Evolutionary conservation across 2,797 vertebrate species (phyloP).

Genomic region (Hippoglossus hippoglossus): DNA sequence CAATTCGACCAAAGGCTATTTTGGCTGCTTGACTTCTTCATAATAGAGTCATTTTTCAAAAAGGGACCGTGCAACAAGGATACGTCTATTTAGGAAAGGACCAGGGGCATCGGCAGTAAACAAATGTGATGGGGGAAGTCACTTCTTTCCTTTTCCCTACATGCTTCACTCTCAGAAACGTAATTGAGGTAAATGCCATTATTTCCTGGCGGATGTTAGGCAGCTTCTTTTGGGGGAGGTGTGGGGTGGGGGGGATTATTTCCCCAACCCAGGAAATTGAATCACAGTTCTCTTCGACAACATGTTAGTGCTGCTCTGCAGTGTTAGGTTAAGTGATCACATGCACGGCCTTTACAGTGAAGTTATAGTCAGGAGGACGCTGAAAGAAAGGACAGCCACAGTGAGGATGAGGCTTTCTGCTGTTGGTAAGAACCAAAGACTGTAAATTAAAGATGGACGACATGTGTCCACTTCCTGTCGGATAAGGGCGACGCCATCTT

Average conservation of each 20-base stretch:
- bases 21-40: conserved; percentile 50
- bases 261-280: background rate
- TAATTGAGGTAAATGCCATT: background rate
- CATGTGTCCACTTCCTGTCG: too few species aligned
- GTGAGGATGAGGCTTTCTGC: too few species aligned
- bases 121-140: conserved; percentile 33
- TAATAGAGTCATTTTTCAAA: conserved; percentile 69
- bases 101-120: conserved; percentile 50
- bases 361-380: too few species aligned
- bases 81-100: conserved; percentile 57
- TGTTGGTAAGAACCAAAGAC: too few species aligned
- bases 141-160: background rate
- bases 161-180: background rate
- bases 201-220: background rate
- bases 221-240: background rate
- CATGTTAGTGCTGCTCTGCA: too few species aligned
- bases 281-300: background rate
- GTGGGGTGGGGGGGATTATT: background rate
- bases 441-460: too few species aligned
- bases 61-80: conserved; percentile 34
- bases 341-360: too few species aligned
- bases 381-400: too few species aligned
- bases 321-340: too few species aligned
- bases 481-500: too few species aligned
- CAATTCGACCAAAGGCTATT: conserved; percentile 53